Conservation (phyloP, 2,113 vertebrate genomes). For the Tamias sibiricus region DNA sequence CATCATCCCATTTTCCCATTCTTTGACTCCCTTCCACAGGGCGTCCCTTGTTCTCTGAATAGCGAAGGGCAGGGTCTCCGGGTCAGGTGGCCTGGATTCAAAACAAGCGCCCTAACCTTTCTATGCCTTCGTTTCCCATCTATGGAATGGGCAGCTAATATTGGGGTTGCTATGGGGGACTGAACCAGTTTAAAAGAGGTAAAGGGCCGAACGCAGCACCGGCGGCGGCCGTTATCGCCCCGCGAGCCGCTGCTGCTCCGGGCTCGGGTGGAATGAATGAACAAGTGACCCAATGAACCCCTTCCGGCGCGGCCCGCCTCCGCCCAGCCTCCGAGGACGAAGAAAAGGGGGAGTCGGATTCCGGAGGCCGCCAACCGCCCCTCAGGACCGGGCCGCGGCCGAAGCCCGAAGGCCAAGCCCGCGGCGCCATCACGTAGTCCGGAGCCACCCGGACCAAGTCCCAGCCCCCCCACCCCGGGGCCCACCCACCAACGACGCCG, state of each 20-base stretch:
- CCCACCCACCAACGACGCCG: not conserved
- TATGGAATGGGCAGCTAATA: too few species aligned
- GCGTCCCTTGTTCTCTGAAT: not conserved
- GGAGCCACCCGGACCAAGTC: not conserved
- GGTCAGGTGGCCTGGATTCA: not conserved
- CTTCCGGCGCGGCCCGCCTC: not conserved
- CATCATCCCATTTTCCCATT: not conserved
- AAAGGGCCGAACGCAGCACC: not conserved
- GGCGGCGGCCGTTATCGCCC: not conserved
- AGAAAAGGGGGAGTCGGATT: not conserved
- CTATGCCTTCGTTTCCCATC: not conserved
- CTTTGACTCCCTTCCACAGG: not conserved
- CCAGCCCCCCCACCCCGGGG: not conserved
- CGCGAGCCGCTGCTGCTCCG: not conserved
- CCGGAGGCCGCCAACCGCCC: slow-evolving; percentile 12
- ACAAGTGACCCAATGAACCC: not conserved
- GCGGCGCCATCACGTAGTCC: not conserved
- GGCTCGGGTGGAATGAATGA: slow-evolving; percentile 43
- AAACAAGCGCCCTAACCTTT: not conserved
- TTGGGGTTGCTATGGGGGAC: not conserved
- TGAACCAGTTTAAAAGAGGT: not conserved
- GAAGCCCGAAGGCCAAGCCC: not conserved
- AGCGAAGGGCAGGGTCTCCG: not conserved
- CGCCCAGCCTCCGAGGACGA: not conserved
- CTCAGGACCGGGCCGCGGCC: not conserved